Evolutionary conservation across 1,140 invertebrate species (phyloP).

Genomic region (Lamellibrachia luymesi): DNA sequence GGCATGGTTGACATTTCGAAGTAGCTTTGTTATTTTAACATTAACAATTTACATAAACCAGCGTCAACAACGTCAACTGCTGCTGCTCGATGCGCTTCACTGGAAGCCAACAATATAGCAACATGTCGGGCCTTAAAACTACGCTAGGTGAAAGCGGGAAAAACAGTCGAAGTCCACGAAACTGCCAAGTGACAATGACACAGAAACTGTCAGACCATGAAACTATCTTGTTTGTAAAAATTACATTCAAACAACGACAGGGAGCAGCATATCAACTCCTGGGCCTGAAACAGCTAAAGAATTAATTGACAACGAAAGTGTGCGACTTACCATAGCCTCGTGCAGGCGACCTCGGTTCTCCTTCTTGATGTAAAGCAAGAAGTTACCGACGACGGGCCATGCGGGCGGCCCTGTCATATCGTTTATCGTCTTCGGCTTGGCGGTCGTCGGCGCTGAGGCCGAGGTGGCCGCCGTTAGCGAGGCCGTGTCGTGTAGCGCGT

Average conservation of each 20-base stretch:
- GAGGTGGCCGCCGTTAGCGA: not conserved
- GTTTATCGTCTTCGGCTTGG: constrained; percentile 17
- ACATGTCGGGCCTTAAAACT: not conserved
- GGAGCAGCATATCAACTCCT: not conserved
- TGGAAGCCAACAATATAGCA: not conserved
- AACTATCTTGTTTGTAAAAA: too few relatives aligned
- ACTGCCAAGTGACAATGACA: not conserved
- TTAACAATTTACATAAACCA: not conserved
- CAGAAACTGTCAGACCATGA: not conserved
- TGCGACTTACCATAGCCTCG: constrained; percentile 23
- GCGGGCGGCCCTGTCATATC: constrained; percentile 21
- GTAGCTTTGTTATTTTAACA: not conserved
- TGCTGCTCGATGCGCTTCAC: not conserved
- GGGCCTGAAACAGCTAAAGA: not conserved
- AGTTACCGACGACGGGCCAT: constrained; percentile 27
- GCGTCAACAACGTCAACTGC: not conserved
- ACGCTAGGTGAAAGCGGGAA: not conserved
- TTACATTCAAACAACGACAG: too few relatives aligned
- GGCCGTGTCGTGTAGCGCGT: not conserved
- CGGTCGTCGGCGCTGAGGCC: not conserved
- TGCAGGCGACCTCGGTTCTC: constrained; percentile 24
- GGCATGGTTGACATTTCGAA: not conserved
- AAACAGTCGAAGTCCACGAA: not conserved
- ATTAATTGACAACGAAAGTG: too few relatives aligned
- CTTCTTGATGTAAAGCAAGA: constrained; percentile 26